Conservation (phyloP, 2,113 vertebrate species). For the Microcebus murinus region DNA sequence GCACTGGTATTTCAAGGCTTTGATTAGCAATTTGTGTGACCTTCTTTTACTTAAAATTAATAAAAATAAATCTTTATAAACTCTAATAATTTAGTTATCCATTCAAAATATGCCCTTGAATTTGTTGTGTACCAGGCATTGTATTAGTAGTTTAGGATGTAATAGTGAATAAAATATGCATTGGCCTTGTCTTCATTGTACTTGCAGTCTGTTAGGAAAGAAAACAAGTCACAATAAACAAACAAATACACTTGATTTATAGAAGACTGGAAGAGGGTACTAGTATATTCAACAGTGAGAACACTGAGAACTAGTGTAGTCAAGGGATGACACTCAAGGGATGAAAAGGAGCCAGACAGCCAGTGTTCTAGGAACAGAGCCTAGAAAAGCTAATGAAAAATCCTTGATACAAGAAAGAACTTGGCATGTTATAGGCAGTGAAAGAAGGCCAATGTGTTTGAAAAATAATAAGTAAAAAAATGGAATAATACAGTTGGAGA, state of each 20-base stretch:
- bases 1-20: conserved; percentile 72
- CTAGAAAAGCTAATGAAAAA: background rate
- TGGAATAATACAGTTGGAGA: background rate
- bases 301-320: background rate
- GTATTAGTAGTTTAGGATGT: background rate
- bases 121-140: background rate
- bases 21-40: conserved; percentile 58
- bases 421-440: background rate
- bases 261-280: background rate
- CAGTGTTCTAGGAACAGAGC: background rate
- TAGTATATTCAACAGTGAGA: background rate
- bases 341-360: background rate
- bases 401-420: background rate
- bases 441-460: background rate
- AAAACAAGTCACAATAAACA: background rate
- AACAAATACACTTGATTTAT: background rate
- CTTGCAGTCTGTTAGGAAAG: background rate
- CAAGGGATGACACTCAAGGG: background rate
- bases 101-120: background rate
- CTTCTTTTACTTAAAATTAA: conserved; percentile 53
- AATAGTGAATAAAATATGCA: background rate
- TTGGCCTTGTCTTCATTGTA: background rate
- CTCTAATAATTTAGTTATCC: background rate
- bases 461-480: background rate
- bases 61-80: background rate